Evolutionary conservation across 2,888 invertebrate species (phyloP), one percentile per base, ranked within the genome.

Genomic region (Tinea trinotella): DNA sequence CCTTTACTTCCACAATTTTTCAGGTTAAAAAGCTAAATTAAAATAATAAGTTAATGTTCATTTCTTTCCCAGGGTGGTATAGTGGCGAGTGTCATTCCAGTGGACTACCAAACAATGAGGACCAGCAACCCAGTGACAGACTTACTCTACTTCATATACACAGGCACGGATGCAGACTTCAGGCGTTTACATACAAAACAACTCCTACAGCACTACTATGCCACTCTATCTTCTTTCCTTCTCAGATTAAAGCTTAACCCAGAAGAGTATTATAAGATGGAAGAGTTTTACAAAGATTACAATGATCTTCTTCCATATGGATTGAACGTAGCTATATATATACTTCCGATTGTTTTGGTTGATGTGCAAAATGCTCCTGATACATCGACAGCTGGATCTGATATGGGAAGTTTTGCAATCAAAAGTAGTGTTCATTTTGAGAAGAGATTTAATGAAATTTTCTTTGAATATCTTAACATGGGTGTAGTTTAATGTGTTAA

Each of bases 161-260:
- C 20, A 7, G 55, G 36, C 49, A 50, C 55, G 5, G 55, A 55
- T 34, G 55, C 19, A 12, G 10, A 12, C 6, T 55, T 55, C 50
- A 1, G 55, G 9, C 50, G 24, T 22, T 40, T 12, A 9, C 48
- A 55, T n/a, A 19, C 17, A 1, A 17, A 48, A 3, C 6, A 34
- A 17, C 48, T 30, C 1, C 18, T 54, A 1, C n/a, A 18, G 10
- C 49, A 34, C 17, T 54, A 54, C 19, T 52, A 52, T 10, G 35
- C 34, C 10, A 52, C 35, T 4, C 19, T 52, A 3, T 15, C 52
- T 3, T 22, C 12, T 1, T 52, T 12, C 4, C 18, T 52, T 6
- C 9, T 1, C 1, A 15, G n/a, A 5, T 12, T 52, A 35, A 35
- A 52, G 7, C 2, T 52, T 5, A 17, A 52, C 13, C 52, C 52